Evolutionary conservation across 1,140 invertebrate genomes (phyloP), one percentile per base, ranked within the genome.

Genomic region (Zaprionus davidi): DNA sequence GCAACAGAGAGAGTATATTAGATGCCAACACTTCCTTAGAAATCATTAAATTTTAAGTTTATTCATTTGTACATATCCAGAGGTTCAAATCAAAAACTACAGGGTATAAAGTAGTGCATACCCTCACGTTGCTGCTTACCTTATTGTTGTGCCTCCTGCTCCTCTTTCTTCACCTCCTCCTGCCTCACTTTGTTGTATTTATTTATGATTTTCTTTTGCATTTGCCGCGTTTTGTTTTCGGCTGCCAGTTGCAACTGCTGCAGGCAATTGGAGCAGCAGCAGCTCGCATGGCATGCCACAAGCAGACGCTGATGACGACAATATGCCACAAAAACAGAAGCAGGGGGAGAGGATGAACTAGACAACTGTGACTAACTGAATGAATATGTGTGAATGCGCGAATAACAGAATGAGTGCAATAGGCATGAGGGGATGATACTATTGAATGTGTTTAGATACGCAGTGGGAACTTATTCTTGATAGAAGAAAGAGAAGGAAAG

Each of bases 231-330:
- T 53, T 53, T 22, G 59, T 67, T 73, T 73, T 62, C 44, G 65
- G 49, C 49, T 60, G 57, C 17, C 71, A 68, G 34, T 26, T 57
- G 69, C 51, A 73, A 38, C 71, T 72, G 70, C 67, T 49, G 66
- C 58, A 62, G 67, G 67, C 53, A 63, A 75, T 75, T 71, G 72
- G 72, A 69, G 36, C 55, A 51, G 41, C 22, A 41, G 53, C 51
- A 20, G 68, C 60, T 9, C 31, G 59, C 49, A 68, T 65, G 73
- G 73, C 73, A 76, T 71, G 73, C 68, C 73, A 76, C 73, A 65
- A 76, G 36, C 73, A 76, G 73, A 65, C 73, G 31, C 31, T 34
- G 73, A 59, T 71, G 73, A 60, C 68, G 68, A 65, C 73, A 71
- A 75, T 46, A 41, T 70, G 66, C 12, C 49, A 20, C 17, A 44